Conservation (phyloP, 2,888 invertebrate species). For the Beris chalybata region DNA sequence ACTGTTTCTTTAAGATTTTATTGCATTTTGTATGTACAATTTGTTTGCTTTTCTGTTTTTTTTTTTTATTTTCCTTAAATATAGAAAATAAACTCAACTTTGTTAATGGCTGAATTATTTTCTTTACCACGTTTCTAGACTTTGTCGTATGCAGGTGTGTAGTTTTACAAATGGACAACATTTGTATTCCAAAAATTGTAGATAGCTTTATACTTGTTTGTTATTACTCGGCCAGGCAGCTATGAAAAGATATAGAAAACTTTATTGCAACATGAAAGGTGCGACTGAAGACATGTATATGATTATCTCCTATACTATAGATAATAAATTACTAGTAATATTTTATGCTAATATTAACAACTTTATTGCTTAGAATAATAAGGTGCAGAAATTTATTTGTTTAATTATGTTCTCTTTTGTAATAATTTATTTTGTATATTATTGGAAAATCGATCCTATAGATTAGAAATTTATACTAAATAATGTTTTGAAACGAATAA, state of each 20-base stretch:
- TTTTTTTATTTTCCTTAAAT: too few species aligned
- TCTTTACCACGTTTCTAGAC: not conserved
- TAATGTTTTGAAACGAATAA: too few species aligned
- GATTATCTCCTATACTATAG: not conserved
- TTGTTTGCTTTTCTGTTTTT: not conserved
- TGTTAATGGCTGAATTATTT: too few species aligned
- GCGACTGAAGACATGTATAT: too few species aligned
- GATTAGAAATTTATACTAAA: too few species aligned
- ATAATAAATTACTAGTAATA: not conserved
- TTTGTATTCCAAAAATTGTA: not conserved
- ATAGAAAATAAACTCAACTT: too few species aligned
- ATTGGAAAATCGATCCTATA: too few species aligned
- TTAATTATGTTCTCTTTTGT: not conserved
- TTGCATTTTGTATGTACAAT: not conserved
- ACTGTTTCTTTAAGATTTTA: not conserved
- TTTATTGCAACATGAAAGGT: too few species aligned
- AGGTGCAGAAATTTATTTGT: conserved; percentile 9
- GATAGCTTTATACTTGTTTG: not conserved
- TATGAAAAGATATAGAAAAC: too few species aligned
- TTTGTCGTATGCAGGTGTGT: not conserved
- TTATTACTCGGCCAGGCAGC: too few species aligned
- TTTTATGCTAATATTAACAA: conserved; percentile 4
- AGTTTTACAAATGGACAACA: not conserved
- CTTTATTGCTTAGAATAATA: conserved; percentile 20
- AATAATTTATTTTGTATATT: too few species aligned